Evolutionary conservation across 92 coral and sea anemone species (phyloP).

Genomic region (Virgularia gustaviana): DNA sequence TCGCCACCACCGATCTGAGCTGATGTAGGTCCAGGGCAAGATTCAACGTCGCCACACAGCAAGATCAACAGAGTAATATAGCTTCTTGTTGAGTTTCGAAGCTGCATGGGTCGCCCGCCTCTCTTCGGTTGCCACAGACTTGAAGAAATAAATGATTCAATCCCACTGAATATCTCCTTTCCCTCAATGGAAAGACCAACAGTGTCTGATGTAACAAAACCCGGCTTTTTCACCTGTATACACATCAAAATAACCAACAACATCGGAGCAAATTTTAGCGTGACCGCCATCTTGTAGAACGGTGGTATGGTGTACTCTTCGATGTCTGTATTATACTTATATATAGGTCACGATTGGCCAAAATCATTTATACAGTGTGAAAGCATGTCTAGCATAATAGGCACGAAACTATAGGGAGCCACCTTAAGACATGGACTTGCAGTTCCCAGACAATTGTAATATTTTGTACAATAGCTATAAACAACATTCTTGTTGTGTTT

Average conservation of each 20-base stretch:
- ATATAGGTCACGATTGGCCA: too few species aligned
- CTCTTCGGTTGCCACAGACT: conserved; percentile 7
- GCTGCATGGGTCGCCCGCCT: not conserved
- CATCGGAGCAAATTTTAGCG: not conserved
- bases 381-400: too few species aligned
- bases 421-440: too few species aligned
- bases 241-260: not conserved
- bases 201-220: not conserved
- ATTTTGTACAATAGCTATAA: too few species aligned
- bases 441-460: too few species aligned
- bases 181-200: conserved; percentile 1
- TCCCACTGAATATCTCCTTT: not conserved
- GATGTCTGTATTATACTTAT: too few species aligned
- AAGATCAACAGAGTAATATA: not conserved
- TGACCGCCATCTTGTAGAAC: conserved; percentile 1
- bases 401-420: too few species aligned
- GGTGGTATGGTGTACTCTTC: too few species aligned
- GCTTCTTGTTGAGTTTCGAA: conserved; percentile 5
- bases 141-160: not conserved
- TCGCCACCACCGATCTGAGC: not conserved
- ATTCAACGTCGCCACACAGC: conserved; percentile 5
- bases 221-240: conserved; percentile 1
- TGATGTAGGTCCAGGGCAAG: conserved; percentile 10
- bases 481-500: too few species aligned
- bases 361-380: too few species aligned